Conservation (phyloP, 2,888 invertebrate genomes). For the Erebia aethiops region DNA sequence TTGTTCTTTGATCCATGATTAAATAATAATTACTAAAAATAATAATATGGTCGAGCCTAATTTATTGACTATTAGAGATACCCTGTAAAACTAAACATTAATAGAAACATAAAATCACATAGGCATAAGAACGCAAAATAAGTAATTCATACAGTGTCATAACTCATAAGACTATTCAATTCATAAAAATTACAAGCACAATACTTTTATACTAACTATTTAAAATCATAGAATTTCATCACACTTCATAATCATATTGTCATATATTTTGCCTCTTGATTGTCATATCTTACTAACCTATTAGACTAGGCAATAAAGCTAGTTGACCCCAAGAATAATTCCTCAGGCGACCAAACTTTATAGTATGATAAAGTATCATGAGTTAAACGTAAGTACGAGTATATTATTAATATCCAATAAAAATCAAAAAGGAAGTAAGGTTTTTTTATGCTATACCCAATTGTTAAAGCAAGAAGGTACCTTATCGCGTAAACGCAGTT, state of each 20-base stretch:
- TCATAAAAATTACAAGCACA: neutral
- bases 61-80: constrained; percentile 4
- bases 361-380: no score
- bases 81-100: constrained; percentile 13
- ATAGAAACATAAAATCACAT: constrained; percentile 4
- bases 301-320: no score
- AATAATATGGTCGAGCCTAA: neutral
- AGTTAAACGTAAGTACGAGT: no score
- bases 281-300: neutral
- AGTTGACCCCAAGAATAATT: no score
- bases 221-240: constrained; percentile 4
- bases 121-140: neutral
- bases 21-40: no score
- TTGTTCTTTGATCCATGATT: no score
- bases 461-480: no score
- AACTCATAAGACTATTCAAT: neutral
- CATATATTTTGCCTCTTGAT: neutral
- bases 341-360: no score
- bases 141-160: neutral
- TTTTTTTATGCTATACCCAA: no score
- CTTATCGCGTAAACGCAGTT: no score
- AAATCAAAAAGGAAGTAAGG: no score
- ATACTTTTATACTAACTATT: neutral
- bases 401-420: no score
- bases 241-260: neutral